Evolutionary conservation across 2,888 invertebrate genomes (phyloP).

Genomic region (Saturnia pavonia): DNA sequence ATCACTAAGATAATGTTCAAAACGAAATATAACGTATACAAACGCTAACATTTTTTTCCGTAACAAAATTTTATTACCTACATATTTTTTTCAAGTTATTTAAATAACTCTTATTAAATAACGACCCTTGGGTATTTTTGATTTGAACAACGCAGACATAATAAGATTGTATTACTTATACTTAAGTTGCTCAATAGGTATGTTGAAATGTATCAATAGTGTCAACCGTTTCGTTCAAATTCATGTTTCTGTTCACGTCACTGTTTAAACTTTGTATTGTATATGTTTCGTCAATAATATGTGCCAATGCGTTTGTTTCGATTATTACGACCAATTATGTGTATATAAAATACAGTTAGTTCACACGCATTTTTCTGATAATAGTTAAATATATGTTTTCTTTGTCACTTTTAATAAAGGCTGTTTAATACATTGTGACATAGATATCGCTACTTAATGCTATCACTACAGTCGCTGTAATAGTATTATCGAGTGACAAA

Average conservation of each 20-base stretch:
- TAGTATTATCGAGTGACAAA: neutral
- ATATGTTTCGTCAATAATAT: conserved; percentile 40
- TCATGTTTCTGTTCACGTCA: conserved; percentile 10
- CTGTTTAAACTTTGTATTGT: conserved; percentile 27
- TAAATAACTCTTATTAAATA: conserved; percentile 45
- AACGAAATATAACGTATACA: neutral
- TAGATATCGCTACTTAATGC: neutral
- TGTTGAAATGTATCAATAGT: neutral
- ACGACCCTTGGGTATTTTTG: conserved; percentile 34
- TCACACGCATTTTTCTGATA: conserved; percentile 15
- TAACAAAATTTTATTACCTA: conserved; percentile 24
- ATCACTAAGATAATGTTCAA: neutral
- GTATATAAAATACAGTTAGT: conserved; percentile 26
- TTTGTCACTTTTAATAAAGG: neutral
- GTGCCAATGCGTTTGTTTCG: conserved; percentile 57
- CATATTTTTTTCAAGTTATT: conserved; percentile 14
- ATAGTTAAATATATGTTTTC: neutral
- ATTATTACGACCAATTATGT: conserved; percentile 46
- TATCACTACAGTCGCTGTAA: neutral
- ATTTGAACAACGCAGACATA: conserved; percentile 1
- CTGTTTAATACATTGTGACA: neutral
- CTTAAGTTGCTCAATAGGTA: conserved; percentile 1
- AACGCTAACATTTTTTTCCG: conserved; percentile 18
- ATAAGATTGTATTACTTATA: neutral
- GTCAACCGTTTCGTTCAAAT: neutral